These are phyloP conservation scores for Drosophila subpulchrella DNA, from an alignment of 1,140 invertebrate species.

Conservation along the genomic window DNA sequence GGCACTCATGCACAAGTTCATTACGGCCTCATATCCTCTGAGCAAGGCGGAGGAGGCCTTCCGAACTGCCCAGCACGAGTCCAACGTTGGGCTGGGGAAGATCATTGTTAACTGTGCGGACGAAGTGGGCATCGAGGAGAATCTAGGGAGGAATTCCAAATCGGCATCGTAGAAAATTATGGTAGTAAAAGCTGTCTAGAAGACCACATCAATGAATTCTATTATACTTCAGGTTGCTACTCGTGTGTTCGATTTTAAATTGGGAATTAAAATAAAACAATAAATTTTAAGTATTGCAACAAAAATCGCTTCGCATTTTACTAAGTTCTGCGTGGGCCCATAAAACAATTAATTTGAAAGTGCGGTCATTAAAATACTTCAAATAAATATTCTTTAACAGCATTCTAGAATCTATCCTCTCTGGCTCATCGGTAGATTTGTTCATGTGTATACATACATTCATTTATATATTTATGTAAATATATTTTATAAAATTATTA, in stretches of 20 bases:
- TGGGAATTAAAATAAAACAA: conserved; percentile 29
- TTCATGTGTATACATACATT: conserved; percentile 42
- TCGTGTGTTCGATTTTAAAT: conserved; percentile 3
- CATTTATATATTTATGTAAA: conserved; percentile 35
- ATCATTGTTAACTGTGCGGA: conserved; percentile 64
- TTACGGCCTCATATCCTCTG: conserved; percentile 46
- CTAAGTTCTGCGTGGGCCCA: conserved; percentile 42
- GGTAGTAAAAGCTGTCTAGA: conserved; percentile 26
- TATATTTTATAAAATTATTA: conserved; percentile 70
- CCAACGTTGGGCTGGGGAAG: conserved; percentile 61
- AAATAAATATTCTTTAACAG: conserved; percentile 61
- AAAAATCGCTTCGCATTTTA: conserved; percentile 58
- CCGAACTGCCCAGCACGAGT: conserved; percentile 57
- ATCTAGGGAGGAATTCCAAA: background rate
- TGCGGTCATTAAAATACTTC: conserved; percentile 43
- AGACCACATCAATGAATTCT: conserved; percentile 4
- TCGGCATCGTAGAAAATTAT: background rate
- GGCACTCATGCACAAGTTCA: conserved; percentile 61
- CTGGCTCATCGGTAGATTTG: conserved; percentile 61
- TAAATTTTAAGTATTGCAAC: conserved; percentile 44
- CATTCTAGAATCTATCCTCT: conserved; percentile 64
- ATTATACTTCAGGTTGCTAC: background rate
- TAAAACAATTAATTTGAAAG: conserved; percentile 58
- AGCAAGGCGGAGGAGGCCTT: conserved; percentile 53
- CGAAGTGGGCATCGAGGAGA: conserved; percentile 7